Conservation (phyloP, 2,888 invertebrate species). For the Cephus spinipes region DNA sequence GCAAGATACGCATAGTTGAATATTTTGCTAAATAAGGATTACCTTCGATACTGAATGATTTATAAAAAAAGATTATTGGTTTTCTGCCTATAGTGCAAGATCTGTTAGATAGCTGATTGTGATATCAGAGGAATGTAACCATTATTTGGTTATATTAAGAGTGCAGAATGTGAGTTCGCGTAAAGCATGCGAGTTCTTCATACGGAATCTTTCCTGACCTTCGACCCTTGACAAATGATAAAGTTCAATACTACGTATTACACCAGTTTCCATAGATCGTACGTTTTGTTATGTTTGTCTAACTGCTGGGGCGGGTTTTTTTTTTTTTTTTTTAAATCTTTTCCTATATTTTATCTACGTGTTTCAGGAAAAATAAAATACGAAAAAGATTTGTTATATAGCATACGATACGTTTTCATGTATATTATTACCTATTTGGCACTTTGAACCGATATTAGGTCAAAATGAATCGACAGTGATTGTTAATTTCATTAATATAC, state of each 20-base stretch:
- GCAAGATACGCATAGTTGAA: background rate
- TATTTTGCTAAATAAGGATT: background rate
- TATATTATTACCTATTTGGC: slow-evolving; percentile 12
- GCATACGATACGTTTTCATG: slow-evolving; percentile 9
- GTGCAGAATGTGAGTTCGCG: background rate
- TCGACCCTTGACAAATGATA: background rate
- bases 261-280: background rate
- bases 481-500: background rate
- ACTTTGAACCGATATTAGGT: slow-evolving; percentile 5
- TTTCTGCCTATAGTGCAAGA: background rate
- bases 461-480: slow-evolving; percentile 3
- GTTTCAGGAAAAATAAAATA: slow-evolving; percentile 9
- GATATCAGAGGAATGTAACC: too few species aligned
- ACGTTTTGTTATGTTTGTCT: background rate
- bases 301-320: background rate
- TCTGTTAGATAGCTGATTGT: background rate
- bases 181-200: background rate
- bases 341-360: background rate
- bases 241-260: background rate
- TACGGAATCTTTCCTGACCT: background rate
- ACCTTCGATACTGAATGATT: background rate
- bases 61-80: background rate
- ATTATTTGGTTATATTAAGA: background rate
- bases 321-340: background rate
- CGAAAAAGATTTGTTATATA: slow-evolving; percentile 18